A percentile compares a stretch with the other conserved stretches of the same genome.
phyloP scores from a whole-genome alignment of 37 sponge, comb jelly and placozoan genomes.

The Aplysina aerophoba region DNA sequence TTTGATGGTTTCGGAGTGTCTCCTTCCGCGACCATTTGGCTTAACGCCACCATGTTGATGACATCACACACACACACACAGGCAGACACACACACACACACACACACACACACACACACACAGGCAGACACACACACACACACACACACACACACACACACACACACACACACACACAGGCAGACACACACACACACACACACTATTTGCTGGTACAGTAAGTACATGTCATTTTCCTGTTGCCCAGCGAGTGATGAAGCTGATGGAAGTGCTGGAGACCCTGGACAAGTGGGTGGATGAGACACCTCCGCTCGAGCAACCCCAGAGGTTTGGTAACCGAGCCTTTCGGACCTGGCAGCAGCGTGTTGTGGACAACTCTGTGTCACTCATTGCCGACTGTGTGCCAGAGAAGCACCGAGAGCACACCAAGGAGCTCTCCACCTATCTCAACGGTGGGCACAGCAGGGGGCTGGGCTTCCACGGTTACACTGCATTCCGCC shows the following conservation, averaged over 20 bases:
- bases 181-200: background rate
- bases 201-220: background rate
- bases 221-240: too few species aligned
- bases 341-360: conserved; percentile 85
- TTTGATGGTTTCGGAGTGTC: too few species aligned
- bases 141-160: background rate
- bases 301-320: conserved; percentile 72
- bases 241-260: conserved; percentile 17
- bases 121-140: too few species aligned
- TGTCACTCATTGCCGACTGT: background rate
- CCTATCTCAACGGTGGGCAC: conserved; percentile 6
- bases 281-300: conserved; percentile 77
- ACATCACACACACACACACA: background rate
- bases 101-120: background rate
- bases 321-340: conserved; percentile 96
- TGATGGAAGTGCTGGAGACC: conserved; percentile 50
- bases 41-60: too few species aligned
- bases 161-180: too few species aligned
- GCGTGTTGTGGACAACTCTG: conserved; percentile 36
- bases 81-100: background rate
- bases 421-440: conserved; percentile 5
- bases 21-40: too few species aligned
- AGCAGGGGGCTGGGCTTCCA: too few species aligned
- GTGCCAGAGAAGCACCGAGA: conserved; percentile 12
- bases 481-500: too few species aligned